Base-by-base conservation (phyloP, 2,113 vertebrate species). In the Vulpes ferrilata region DNA sequence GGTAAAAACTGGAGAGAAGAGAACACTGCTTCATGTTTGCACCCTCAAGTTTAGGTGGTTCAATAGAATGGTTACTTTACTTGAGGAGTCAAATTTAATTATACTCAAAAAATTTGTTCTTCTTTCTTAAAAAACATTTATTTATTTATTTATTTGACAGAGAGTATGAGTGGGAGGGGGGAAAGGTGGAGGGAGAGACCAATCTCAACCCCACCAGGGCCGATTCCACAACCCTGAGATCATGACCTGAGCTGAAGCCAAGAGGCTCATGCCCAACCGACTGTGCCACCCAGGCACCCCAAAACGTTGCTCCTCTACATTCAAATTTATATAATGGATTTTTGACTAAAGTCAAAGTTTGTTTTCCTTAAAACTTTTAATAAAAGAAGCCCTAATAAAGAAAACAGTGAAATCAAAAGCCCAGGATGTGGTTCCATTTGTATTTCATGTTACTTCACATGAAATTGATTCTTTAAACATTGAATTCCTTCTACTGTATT, bases 361-460 rank as follows among this genome's bases (percentile, higher is more conserved):
- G 0, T 19, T 25, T 96, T 48, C 80, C 25, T 81, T 95, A 25
- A 88, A 98, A 94, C 11, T 82, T 73, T 2, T 96, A 93, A 82
- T 60, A 22, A 90, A 67, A 79, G 81, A 86, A 88, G 15, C 78
- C 60, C 1, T 96, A 95, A 92, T 93, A 95, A 95, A n/a, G 17
- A 96, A 97, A 97, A 90, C 38, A 97, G 57, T 88, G 88, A 35
- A 93, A 87, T 3, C 32, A 69, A 59, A 89, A 94, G 43, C 67
- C 35, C 22, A 94, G 96, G 53, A 23, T 64, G 38, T 88, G 25
- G 62, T 82, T 88, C 64, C 43, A 92, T 23, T 53, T 81, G 25
- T 93, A 90, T 92, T 95, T 94, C 55, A 92, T 11, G 78, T 67
- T 69, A 62, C 27, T 88, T 25, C 22, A 48, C 20, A 9, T 71